These are phyloP conservation scores for Cynaeus angustus DNA, from an alignment of 2,888 invertebrate species.

Conservation along the genomic window DNA sequence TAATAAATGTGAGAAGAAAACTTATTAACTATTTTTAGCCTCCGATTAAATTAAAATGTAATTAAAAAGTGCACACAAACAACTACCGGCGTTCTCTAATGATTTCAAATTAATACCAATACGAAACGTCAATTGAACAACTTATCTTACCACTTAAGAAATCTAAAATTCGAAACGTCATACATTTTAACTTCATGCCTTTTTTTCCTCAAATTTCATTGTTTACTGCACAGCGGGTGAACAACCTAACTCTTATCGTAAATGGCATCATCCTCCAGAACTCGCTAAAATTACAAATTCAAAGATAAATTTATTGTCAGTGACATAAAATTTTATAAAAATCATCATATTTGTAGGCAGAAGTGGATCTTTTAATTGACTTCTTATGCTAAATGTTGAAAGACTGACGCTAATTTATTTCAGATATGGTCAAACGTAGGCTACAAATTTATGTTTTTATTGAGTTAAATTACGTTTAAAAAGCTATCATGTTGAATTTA, in stretches of 20 bases:
- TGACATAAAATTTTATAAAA: slow-evolving; percentile 12
- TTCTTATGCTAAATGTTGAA: slow-evolving; percentile 23
- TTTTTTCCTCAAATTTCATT: no score
- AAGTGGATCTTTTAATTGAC: slow-evolving; percentile 23
- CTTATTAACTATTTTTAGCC: no score
- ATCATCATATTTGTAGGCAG: slow-evolving; percentile 16
- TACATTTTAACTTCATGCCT: no score
- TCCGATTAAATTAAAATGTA: no score
- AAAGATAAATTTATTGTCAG: slow-evolving; percentile 11
- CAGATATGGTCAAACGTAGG: slow-evolving; percentile 26
- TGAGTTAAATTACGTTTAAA: slow-evolving; percentile 24
- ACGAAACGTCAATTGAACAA: no score
- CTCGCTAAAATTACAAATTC: slow-evolving; percentile 3
- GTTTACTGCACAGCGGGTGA: slow-evolving; percentile 1
- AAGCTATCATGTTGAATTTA: slow-evolving; percentile 7
- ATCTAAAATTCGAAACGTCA: no score
- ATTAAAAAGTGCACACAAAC: no score
- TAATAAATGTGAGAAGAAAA: no score
- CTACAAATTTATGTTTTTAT: slow-evolving; percentile 29
- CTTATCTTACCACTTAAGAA: no score
- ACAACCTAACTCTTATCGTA: slow-evolving; percentile 1
- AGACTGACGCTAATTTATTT: slow-evolving; percentile 8
- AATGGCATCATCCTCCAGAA: slow-evolving; percentile 10
- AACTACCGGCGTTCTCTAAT: no score
- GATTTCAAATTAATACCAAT: no score